Evolutionary conservation across 1,140 invertebrate genomes (phyloP).

Genomic region (Fopius arisanus): DNA sequence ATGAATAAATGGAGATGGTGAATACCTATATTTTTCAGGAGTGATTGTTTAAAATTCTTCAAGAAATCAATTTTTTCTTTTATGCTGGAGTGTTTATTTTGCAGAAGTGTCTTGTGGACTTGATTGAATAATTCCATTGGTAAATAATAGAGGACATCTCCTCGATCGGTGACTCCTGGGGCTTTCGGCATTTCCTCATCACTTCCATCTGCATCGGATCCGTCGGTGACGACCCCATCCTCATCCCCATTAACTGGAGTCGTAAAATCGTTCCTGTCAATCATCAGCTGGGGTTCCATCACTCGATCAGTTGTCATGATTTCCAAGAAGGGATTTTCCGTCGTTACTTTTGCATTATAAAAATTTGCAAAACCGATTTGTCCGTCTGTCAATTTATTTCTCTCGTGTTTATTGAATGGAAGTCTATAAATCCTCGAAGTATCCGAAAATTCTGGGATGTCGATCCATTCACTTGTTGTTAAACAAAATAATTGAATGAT

Average conservation of each 20-base stretch:
- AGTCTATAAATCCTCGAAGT: slow-evolving; percentile 50
- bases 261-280: neutral
- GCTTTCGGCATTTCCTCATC: slow-evolving; percentile 20
- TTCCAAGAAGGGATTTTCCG: no score
- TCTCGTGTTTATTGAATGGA: neutral
- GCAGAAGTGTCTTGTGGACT: slow-evolving; percentile 52
- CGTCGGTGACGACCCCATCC: no score
- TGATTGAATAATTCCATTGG: slow-evolving; percentile 55
- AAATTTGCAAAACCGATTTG: neutral
- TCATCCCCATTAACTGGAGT: neutral
- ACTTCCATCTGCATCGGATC: neutral
- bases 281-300: no score
- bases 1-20: no score
- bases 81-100: slow-evolving; percentile 46
- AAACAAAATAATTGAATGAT: slow-evolving; percentile 29
- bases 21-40: slow-evolving; percentile 55
- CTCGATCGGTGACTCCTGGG: slow-evolving; percentile 30
- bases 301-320: neutral
- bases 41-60: slow-evolving; percentile 47
- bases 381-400: neutral
- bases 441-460: slow-evolving; percentile 58
- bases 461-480: slow-evolving; percentile 49
- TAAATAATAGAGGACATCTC: slow-evolving; percentile 46
- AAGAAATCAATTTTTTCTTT: slow-evolving; percentile 56
- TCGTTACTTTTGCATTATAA: neutral